These are phyloP conservation scores for Drosophila burlai DNA, from an alignment of 1,140 invertebrate genomes.

Conservation along the genomic window DNA sequence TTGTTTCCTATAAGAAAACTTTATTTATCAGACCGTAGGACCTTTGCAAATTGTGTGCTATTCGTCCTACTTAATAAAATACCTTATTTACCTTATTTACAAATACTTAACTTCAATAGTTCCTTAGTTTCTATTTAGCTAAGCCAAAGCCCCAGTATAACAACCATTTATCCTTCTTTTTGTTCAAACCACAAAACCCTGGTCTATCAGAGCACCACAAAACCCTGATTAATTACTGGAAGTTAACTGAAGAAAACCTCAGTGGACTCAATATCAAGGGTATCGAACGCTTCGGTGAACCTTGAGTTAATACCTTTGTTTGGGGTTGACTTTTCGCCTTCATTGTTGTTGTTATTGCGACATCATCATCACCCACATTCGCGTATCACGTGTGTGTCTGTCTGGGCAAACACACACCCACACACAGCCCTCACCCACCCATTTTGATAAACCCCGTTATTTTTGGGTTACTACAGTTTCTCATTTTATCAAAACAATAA, in stretches of 20 bases:
- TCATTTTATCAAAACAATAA: conserved; percentile 65
- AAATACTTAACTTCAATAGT: neutral
- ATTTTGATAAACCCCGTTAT: conserved; percentile 60
- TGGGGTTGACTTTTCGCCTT: conserved; percentile 4
- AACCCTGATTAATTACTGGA: conserved; percentile 9
- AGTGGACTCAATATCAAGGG: conserved; percentile 3
- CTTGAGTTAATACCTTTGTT: conserved; percentile 4
- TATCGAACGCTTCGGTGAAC: conserved; percentile 27
- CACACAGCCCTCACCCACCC: neutral
- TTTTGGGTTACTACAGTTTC: conserved; percentile 66
- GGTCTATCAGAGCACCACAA: neutral
- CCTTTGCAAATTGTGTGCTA: neutral
- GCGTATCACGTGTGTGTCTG: conserved; percentile 48
- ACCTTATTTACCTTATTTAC: too few species aligned
- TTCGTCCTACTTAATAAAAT: neutral
- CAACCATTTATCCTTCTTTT: neutral
- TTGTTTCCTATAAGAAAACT: too few species aligned
- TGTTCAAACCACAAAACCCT: neutral
- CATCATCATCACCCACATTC: conserved; percentile 36
- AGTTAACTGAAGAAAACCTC: neutral
- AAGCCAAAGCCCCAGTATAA: too few species aligned
- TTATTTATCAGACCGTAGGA: neutral
- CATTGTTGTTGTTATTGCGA: conserved; percentile 26
- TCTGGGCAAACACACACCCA: conserved; percentile 32
- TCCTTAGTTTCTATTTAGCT: neutral